Percentiles rank a stretch among this genome's conserved stretches.
Conservation (phyloP, 2,113 vertebrate species). For the Marmota monax region DNA sequence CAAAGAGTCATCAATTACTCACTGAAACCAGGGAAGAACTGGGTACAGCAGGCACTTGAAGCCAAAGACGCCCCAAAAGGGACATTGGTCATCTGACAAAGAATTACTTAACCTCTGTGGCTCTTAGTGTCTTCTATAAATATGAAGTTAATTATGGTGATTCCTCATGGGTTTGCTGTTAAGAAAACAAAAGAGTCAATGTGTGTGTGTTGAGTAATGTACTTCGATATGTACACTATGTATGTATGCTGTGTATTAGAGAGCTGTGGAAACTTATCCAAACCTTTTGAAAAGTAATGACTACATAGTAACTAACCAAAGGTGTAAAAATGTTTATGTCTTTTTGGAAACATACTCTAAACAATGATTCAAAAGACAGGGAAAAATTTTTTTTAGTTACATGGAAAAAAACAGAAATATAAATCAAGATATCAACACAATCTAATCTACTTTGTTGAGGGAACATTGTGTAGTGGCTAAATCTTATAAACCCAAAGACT, state of each 20-base stretch:
- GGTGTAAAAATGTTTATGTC: not conserved
- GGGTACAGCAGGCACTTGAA: not conserved
- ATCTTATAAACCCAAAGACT: not conserved
- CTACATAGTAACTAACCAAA: not conserved
- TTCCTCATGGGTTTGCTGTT: not conserved
- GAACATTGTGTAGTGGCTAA: not conserved
- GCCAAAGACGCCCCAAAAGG: slow-evolving; percentile 40
- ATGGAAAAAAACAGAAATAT: not conserved
- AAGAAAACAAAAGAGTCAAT: not conserved
- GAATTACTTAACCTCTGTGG: not conserved
- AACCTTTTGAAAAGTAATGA: slow-evolving; percentile 38
- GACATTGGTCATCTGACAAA: slow-evolving; percentile 40
- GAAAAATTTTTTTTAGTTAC: not conserved
- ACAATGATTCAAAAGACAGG: not conserved
- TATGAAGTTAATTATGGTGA: not conserved
- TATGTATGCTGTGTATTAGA: not conserved
- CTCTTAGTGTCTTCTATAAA: slow-evolving; percentile 37
- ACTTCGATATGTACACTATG: not conserved
- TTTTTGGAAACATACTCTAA: not conserved
- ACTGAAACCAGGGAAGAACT: slow-evolving; percentile 17
- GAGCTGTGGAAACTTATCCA: not conserved
- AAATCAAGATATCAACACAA: not conserved
- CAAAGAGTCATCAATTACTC: slow-evolving; percentile 65
- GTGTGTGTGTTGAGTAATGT: not conserved
- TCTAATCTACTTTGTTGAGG: not conserved